These are phyloP conservation scores for Caenorhabditis drosophilae DNA, from an alignment of 2,888 invertebrate genomes.

Conservation along the genomic window DNA sequence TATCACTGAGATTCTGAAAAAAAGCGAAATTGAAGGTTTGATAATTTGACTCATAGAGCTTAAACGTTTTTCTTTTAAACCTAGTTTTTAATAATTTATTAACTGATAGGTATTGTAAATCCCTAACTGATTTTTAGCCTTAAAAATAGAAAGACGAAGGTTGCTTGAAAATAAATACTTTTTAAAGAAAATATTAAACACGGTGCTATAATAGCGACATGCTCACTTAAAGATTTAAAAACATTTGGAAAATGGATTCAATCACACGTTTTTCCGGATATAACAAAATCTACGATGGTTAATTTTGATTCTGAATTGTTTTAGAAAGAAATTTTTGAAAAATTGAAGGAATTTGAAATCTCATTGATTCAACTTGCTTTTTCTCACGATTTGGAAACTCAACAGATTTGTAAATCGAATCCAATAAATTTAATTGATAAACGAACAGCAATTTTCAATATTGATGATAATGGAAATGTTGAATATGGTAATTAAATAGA, in stretches of 20 bases:
- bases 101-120: not conserved
- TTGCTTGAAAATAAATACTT: not conserved
- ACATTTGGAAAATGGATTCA: conserved; percentile 26
- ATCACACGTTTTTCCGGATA: conserved; percentile 25
- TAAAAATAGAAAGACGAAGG: not conserved
- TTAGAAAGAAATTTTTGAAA: no score
- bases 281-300: conserved; percentile 5
- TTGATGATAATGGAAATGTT: conserved; percentile 12
- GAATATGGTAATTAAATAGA: conserved; percentile 4
- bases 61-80: no score
- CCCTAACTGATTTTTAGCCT: not conserved
- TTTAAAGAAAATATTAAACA: conserved; percentile 16
- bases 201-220: conserved; percentile 28
- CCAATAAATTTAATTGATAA: not conserved
- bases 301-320: no score
- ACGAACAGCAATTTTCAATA: not conserved
- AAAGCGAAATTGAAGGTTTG: no score
- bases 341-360: conserved; percentile 34
- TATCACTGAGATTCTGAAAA: not conserved
- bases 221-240: conserved; percentile 10
- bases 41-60: no score
- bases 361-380: conserved; percentile 17
- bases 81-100: no score
- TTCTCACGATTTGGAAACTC: not conserved
- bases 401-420: not conserved